Evolutionary conservation across 2,797 vertebrate species (phyloP).

Genomic region (Florisuga fusca): DNA sequence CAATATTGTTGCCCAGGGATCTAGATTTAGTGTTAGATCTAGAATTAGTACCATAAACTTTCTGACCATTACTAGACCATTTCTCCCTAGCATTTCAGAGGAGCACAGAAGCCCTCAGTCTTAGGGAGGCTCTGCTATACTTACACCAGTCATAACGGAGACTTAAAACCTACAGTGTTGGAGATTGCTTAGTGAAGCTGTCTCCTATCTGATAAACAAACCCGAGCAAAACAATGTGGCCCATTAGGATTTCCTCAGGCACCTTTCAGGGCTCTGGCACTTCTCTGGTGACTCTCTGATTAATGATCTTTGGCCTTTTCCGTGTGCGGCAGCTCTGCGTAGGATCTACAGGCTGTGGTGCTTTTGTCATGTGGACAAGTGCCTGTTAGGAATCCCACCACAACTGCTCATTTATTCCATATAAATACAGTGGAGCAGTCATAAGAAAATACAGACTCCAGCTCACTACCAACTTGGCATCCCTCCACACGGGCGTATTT

Average conservation of each 20-base stretch:
- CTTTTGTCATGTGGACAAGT: background rate
- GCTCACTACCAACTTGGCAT: background rate
- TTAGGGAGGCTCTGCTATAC: background rate
- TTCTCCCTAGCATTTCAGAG: background rate
- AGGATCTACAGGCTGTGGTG: background rate
- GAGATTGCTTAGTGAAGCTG: background rate
- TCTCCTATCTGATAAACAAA: background rate
- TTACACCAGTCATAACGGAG: background rate
- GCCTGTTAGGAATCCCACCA: background rate
- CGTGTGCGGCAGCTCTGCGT: background rate
- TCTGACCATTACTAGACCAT: background rate
- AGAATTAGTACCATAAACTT: background rate
- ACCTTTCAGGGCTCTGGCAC: background rate
- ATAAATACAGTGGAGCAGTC: background rate
- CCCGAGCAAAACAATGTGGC: background rate
- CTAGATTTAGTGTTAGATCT: background rate
- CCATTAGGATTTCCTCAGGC: background rate
- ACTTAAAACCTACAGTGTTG: background rate
- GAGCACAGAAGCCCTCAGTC: background rate
- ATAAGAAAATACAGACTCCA: background rate
- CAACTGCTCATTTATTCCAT: background rate
- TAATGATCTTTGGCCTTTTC: background rate
- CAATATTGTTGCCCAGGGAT: background rate
- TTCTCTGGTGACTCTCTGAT: background rate
- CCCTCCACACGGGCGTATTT: background rate